phyloP scores from a whole-genome alignment of 2,888 invertebrate species.

The Phytoseiulus persimilis region DNA sequence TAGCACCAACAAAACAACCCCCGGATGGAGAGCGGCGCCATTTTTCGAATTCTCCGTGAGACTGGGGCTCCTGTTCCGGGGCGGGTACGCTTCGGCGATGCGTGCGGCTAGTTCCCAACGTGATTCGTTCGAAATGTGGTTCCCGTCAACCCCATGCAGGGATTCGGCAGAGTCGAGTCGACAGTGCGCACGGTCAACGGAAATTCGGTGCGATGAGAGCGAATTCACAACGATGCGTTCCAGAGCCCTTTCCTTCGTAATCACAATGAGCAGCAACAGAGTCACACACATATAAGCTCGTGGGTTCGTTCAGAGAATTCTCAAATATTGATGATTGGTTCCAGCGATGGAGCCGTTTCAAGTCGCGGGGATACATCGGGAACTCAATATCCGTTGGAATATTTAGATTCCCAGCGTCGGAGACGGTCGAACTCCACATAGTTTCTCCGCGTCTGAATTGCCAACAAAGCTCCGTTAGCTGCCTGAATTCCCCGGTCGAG shows the following conservation, averaged over 20 bases:
- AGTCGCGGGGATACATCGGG: too few relatives aligned
- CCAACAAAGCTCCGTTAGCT: too few relatives aligned
- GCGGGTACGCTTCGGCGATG: neutral
- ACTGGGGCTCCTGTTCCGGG: neutral
- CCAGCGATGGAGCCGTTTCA: too few relatives aligned
- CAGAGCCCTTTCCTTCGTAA: neutral
- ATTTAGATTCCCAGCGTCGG: too few relatives aligned
- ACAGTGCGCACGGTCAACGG: neutral
- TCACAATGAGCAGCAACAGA: neutral
- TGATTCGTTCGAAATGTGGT: neutral
- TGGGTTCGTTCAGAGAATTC: neutral
- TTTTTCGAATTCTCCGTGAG: neutral
- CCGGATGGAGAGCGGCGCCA: constrained; percentile 5
- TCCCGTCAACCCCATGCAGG: neutral
- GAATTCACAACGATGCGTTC: neutral
- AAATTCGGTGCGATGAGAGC: neutral
- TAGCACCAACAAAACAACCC: constrained; percentile 5
- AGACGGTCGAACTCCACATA: too few relatives aligned
- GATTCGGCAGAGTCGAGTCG: neutral
- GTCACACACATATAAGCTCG: neutral
- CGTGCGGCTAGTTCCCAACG: neutral
- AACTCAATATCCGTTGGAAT: too few relatives aligned
- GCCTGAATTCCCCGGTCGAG: too few relatives aligned
- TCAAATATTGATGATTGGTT: neutral
- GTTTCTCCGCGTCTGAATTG: too few relatives aligned